Evolutionary conservation across 2,888 invertebrate genomes (phyloP).

Genomic region (Acanthosepion pharaonis): DNA sequence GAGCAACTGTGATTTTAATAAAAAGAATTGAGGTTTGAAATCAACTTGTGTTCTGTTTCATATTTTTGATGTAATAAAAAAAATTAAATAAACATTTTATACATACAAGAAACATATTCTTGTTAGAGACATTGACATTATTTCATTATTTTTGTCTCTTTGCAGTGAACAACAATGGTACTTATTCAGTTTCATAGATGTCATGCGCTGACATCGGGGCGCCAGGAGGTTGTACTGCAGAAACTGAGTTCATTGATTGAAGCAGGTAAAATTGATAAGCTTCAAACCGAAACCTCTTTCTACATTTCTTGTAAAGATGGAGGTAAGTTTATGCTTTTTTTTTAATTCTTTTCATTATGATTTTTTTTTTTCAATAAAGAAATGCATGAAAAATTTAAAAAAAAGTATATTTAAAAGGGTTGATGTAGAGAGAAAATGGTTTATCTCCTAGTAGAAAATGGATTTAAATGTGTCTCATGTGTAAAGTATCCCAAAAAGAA

Average conservation of each 20-base stretch:
- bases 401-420: too few relatives aligned
- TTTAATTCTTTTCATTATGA: too few relatives aligned
- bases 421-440: too few relatives aligned
- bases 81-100: background rate
- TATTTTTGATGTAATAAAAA: background rate
- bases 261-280: slow-evolving; percentile 48
- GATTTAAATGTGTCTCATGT: too few relatives aligned
- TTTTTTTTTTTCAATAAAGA: too few relatives aligned
- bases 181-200: background rate
- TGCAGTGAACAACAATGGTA: background rate
- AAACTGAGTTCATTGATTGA: slow-evolving; percentile 56
- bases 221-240: slow-evolving; percentile 51
- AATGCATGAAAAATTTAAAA: too few relatives aligned
- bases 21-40: too few relatives aligned
- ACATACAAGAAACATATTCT: background rate
- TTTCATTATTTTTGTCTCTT: background rate
- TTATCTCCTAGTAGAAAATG: too few relatives aligned
- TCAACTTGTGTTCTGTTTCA: too few relatives aligned
- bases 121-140: background rate
- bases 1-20: too few relatives aligned
- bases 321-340: slow-evolving; percentile 37
- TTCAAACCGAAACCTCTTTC: slow-evolving; percentile 62
- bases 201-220: slow-evolving; percentile 52
- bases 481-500: too few relatives aligned
- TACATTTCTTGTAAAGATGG: slow-evolving; percentile 56